Evolutionary conservation across 2,888 invertebrate genomes (phyloP).

Genomic region (Proisotoma minuta): DNA sequence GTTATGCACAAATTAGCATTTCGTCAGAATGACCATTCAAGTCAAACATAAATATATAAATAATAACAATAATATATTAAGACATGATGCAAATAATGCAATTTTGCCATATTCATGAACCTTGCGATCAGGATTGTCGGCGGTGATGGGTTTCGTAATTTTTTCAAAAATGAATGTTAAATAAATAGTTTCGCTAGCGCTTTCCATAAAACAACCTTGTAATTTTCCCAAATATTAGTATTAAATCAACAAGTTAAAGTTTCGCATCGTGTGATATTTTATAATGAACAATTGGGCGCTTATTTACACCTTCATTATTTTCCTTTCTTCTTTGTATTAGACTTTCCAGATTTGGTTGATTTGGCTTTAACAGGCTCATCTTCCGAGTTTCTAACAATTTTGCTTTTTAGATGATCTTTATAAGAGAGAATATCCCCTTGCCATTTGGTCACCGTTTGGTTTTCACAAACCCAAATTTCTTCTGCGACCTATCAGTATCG

Average conservation of each 20-base stretch:
- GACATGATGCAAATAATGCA: constrained; percentile 11
- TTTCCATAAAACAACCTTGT: constrained; percentile 14
- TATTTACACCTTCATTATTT: constrained; percentile 5
- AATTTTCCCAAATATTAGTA: constrained; percentile 12
- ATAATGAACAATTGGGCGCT: not conserved
- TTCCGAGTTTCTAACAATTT: constrained; percentile 68
- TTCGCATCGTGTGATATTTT: constrained; percentile 2
- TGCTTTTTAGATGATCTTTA: constrained; percentile 87
- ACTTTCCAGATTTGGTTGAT: not conserved
- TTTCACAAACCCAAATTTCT: constrained; percentile 99
- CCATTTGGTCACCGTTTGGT: constrained; percentile 93
- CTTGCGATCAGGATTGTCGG: not conserved
- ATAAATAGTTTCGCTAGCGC: constrained; percentile 11
- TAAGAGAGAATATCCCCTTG: constrained; percentile 91
- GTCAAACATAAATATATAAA: constrained; percentile 6
- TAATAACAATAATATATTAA: too few species aligned
- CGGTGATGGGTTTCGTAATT: constrained; percentile 14
- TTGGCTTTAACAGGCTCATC: constrained; percentile 6
- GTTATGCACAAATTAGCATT: constrained; percentile 95
- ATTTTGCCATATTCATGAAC: constrained; percentile 12
- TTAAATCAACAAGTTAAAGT: constrained; percentile 9
- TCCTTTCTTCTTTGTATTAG: constrained; percentile 6
- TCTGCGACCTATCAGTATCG: constrained; percentile 76
- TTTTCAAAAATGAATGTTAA: constrained; percentile 2
- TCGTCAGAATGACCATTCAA: constrained; percentile 63